Percentiles rank a stretch among this genome's conserved stretches.
phyloP scores from a whole-genome alignment of 2,888 invertebrate genomes.

The Ceriagrion tenellum region DNA sequence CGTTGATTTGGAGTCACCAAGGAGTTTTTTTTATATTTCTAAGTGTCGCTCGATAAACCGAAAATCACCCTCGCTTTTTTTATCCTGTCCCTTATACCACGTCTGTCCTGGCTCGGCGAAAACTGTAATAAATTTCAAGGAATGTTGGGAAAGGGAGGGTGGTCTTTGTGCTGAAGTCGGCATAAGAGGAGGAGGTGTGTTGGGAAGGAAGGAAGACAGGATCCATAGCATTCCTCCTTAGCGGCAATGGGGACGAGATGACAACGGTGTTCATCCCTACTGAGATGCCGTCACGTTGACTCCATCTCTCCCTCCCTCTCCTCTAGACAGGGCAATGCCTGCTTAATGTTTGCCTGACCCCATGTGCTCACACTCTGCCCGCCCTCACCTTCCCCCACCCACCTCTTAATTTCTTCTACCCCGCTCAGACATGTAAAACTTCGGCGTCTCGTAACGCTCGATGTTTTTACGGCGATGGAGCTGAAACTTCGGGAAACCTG shows the following conservation, averaged over 20 bases:
- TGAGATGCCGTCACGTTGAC: not conserved
- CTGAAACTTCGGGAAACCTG: too few species aligned
- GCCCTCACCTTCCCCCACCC: too few species aligned
- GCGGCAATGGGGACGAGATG: too few species aligned
- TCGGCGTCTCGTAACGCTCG: too few species aligned
- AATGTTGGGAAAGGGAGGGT: not conserved
- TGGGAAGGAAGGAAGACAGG: not conserved
- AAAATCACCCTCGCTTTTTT: not conserved
- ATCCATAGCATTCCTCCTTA: too few species aligned
- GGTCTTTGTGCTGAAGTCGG: not conserved
- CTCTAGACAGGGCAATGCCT: not conserved
- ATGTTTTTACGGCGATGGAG: too few species aligned
- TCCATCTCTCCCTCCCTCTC: not conserved
- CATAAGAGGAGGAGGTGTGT: not conserved
- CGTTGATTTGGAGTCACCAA: not conserved
- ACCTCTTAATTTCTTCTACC: too few species aligned
- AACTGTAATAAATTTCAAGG: not conserved
- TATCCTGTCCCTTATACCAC: not conserved
- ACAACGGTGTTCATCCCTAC: too few species aligned
- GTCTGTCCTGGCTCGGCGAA: not conserved
- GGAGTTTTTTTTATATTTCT: not conserved
- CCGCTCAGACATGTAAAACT: too few species aligned
- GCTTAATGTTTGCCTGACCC: too few species aligned
- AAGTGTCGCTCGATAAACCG: not conserved
- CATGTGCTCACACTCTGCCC: too few species aligned